phyloP scores from a whole-genome alignment of 2,113 vertebrate species.

The Lagopus muta region DNA sequence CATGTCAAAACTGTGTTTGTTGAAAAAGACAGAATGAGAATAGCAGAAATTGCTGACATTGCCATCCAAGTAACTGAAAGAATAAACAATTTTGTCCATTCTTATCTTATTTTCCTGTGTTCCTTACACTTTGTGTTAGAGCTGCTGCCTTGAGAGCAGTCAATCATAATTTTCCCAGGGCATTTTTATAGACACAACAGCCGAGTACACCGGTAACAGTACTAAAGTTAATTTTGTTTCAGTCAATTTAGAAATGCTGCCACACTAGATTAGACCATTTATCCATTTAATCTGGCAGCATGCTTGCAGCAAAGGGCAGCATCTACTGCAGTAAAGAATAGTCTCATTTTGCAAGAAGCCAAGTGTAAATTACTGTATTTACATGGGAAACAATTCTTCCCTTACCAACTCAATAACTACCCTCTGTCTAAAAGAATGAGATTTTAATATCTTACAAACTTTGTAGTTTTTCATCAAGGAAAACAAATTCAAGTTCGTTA shows the following conservation, averaged over 20 bases:
- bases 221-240: conserved; percentile 42
- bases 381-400: background rate
- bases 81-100: conserved; percentile 9
- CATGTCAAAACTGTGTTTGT: conserved; percentile 38
- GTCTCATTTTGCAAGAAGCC: background rate
- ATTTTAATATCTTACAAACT: background rate
- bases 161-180: conserved; percentile 14
- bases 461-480: background rate
- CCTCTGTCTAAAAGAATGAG: background rate
- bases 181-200: background rate
- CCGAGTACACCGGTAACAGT: background rate
- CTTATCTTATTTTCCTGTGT: background rate
- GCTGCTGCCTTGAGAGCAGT: background rate
- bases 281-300: conserved; percentile 30
- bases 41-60: conserved; percentile 46
- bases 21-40: conserved; percentile 60
- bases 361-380: background rate
- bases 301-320: background rate
- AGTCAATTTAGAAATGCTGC: conserved; percentile 12
- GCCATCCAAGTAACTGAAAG: background rate
- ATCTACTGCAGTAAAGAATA: background rate
- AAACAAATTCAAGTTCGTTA: background rate
- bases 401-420: background rate
- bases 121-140: background rate
- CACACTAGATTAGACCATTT: conserved; percentile 9